Evolutionary conservation across 2,888 invertebrate species (phyloP).

Genomic region (Pardosa pseudoannulata): DNA sequence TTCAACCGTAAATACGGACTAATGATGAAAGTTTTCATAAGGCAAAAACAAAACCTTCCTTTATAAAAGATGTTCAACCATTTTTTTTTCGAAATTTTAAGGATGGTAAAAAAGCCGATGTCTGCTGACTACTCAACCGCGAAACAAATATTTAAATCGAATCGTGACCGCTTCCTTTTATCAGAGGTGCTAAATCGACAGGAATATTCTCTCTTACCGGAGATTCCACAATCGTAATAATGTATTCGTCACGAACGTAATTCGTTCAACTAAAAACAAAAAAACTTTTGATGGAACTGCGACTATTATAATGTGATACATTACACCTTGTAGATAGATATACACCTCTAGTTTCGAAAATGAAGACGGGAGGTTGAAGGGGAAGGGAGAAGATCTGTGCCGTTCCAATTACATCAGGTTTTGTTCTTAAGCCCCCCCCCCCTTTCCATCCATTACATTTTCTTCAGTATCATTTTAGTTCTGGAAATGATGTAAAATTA

Average conservation of each 20-base stretch:
- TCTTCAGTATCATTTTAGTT: neutral
- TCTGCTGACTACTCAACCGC: too few species aligned
- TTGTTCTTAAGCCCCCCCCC: too few species aligned
- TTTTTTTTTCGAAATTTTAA: too few species aligned
- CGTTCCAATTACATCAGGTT: constrained; percentile 40
- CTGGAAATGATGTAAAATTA: neutral
- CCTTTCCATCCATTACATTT: too few species aligned
- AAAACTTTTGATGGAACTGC: constrained; percentile 21
- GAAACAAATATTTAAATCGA: constrained; percentile 4
- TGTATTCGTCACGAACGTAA: constrained; percentile 10
- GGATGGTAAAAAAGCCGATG: too few species aligned
- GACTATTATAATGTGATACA: constrained; percentile 56
- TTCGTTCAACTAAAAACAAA: too few species aligned
- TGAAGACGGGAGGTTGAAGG: too few species aligned
- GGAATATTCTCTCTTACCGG: neutral
- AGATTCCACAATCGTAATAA: constrained; percentile 6
- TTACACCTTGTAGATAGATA: constrained; percentile 20
- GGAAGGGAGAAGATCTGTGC: too few species aligned
- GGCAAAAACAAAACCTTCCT: too few species aligned
- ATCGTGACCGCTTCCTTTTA: neutral
- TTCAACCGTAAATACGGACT: too few species aligned
- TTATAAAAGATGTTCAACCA: too few species aligned
- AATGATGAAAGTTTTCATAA: too few species aligned
- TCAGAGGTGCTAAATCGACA: constrained; percentile 1
- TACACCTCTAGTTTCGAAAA: neutral